Percentiles rank a stretch among this genome's conserved stretches.
phyloP scores from a whole-genome alignment of 2,113 vertebrate genomes.

The Aphelocoma coerulescens region DNA sequence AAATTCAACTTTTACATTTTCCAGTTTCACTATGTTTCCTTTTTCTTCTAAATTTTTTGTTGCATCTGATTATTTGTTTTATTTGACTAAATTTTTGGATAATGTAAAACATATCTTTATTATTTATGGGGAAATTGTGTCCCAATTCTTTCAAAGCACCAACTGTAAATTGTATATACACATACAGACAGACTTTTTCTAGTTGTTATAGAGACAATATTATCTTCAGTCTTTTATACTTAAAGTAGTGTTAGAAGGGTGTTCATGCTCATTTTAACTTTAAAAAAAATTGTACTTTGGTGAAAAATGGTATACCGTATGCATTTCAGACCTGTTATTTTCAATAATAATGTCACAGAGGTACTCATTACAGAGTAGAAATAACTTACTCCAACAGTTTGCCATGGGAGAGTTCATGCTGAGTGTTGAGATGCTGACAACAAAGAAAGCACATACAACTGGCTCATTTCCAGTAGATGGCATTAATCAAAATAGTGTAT shows the following conservation, averaged over 20 bases:
- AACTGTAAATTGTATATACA: background rate
- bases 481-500: slow-evolving; percentile 40
- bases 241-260: background rate
- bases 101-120: background rate
- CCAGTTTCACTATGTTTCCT: background rate
- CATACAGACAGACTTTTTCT: background rate
- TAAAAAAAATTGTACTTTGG: background rate
- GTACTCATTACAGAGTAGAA: slow-evolving; percentile 60
- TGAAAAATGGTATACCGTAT: slow-evolving; percentile 19
- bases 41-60: background rate
- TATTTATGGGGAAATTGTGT: background rate
- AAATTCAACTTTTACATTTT: background rate
- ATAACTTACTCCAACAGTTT: slow-evolving; percentile 62
- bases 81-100: background rate
- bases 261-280: background rate
- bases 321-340: slow-evolving; percentile 63
- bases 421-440: slow-evolving; percentile 59
- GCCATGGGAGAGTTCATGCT: slow-evolving; percentile 30
- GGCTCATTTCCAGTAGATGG: slow-evolving; percentile 45
- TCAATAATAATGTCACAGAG: slow-evolving; percentile 64
- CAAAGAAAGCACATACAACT: slow-evolving; percentile 47
- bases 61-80: background rate
- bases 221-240: background rate
- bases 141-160: background rate
- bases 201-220: background rate